Percentiles rank a stretch among this genome's conserved stretches.
phyloP scores from a whole-genome alignment of 2,113 vertebrate species.

The Syngnathus typhle region DNA sequence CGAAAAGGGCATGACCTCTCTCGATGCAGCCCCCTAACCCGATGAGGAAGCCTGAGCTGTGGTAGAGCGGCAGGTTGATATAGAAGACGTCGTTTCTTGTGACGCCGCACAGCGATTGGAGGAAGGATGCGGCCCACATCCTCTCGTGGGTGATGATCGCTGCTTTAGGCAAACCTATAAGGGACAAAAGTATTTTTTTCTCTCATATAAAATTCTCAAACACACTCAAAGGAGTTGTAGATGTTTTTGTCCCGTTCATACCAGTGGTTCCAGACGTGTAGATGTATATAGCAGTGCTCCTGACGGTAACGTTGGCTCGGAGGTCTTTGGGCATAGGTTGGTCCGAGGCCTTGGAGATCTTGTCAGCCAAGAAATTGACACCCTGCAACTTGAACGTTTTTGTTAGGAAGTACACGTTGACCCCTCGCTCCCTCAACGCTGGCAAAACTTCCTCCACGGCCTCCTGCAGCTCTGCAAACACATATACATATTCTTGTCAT shows the following conservation, averaged over 20 bases:
- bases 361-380: slow-evolving; percentile 59
- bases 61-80: slow-evolving; percentile 80
- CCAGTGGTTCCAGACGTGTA: slow-evolving; percentile 75
- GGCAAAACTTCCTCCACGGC: slow-evolving; percentile 76
- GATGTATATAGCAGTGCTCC: slow-evolving; percentile 73
- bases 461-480: slow-evolving; percentile 63
- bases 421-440: slow-evolving; percentile 49
- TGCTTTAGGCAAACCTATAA: slow-evolving; percentile 76
- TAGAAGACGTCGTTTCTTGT: slow-evolving; percentile 73
- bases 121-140: slow-evolving; percentile 61
- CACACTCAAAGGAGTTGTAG: not conserved
- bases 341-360: slow-evolving; percentile 60
- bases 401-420: slow-evolving; percentile 73
- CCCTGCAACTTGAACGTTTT: slow-evolving; percentile 50
- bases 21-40: slow-evolving; percentile 76
- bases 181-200: not conserved
- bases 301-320: slow-evolving; percentile 44
- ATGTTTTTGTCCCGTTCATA: slow-evolving; percentile 5
- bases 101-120: slow-evolving; percentile 58
- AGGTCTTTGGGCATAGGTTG: slow-evolving; percentile 57
- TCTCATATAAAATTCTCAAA: not conserved
- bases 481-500: no score
- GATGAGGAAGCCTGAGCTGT: slow-evolving; percentile 77
- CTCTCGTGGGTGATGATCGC: slow-evolving; percentile 73
- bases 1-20: slow-evolving; percentile 62